Percentiles rank a stretch among this genome's conserved stretches.
phyloP scores from a whole-genome alignment of 2,113 vertebrate genomes.

The Syrmaticus mikado region DNA sequence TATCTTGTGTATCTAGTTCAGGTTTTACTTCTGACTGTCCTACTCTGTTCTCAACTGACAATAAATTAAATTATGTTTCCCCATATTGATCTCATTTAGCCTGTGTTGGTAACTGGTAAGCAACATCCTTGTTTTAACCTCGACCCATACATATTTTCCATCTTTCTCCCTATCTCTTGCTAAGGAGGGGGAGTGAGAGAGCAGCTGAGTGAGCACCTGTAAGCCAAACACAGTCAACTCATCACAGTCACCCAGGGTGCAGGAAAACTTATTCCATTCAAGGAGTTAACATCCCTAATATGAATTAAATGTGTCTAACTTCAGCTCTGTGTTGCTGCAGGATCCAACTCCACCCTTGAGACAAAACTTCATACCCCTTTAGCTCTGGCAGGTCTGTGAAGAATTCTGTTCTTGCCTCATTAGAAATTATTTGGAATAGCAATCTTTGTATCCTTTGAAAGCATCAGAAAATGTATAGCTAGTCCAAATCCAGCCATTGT shows the following conservation, averaged over 20 bases:
- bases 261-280: not conserved
- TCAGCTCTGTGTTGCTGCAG: not conserved
- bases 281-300: not conserved
- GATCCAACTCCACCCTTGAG: not conserved
- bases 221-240: not conserved
- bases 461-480: not conserved
- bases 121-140: not conserved
- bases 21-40: not conserved
- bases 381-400: not conserved
- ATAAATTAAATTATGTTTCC: not conserved
- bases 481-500: not conserved
- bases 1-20: not conserved
- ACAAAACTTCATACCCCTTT: not conserved
- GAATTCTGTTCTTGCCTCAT: conserved; percentile 1
- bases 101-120: not conserved
- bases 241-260: not conserved
- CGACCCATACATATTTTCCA: not conserved
- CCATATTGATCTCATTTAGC: not conserved
- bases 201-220: not conserved
- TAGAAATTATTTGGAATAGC: conserved; percentile 12
- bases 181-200: not conserved
- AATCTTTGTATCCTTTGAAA: not conserved
- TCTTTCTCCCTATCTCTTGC: not conserved
- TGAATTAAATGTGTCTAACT: not conserved
- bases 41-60: not conserved